Percentiles rank a stretch among this genome's conserved stretches.
phyloP scores from a whole-genome alignment of 64 coral and sea anemone species.

The Montipora efflorescens region DNA sequence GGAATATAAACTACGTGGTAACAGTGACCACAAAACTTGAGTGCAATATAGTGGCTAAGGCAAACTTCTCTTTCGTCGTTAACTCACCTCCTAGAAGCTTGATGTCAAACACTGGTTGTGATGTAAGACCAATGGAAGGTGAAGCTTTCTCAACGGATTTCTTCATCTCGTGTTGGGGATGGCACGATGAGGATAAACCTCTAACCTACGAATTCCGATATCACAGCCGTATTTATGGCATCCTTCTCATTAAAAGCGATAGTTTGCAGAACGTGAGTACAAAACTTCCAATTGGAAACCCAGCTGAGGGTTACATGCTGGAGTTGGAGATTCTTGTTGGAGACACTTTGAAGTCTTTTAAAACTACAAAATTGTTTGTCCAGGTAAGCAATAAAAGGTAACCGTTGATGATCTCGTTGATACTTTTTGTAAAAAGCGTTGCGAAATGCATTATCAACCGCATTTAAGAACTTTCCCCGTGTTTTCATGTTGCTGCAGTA shows the following conservation, averaged over 20 bases:
- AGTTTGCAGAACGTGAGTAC: background rate
- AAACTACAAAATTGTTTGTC: background rate
- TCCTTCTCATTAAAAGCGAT: slow-evolving; percentile 16
- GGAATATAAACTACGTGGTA: background rate
- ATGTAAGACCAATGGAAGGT: slow-evolving; percentile 11
- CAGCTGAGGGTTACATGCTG: background rate
- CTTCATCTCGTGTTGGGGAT: slow-evolving; percentile 3
- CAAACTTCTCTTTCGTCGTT: slow-evolving; percentile 13
- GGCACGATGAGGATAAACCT: slow-evolving; percentile 24
- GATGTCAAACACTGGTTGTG: background rate
- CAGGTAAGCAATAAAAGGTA: background rate
- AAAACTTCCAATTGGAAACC: slow-evolving; percentile 36
- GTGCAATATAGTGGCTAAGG: background rate
- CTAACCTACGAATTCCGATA: slow-evolving; percentile 26
- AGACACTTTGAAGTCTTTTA: slow-evolving; percentile 17
- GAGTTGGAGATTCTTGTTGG: background rate
- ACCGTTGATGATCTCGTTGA: background rate
- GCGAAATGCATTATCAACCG: too few species aligned
- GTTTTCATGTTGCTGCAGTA: too few species aligned
- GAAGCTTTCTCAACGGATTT: slow-evolving; percentile 29
- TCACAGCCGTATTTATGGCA: background rate
- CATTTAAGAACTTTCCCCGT: too few species aligned
- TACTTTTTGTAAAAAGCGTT: background rate
- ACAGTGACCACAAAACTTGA: background rate
- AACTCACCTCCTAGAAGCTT: slow-evolving; percentile 20